A percentile compares a stretch with the other conserved stretches of the same genome.
These are phyloP conservation scores for Rhinoptilus africanus DNA, from an alignment of 2,113 vertebrate genomes.

Conservation along the genomic window DNA sequence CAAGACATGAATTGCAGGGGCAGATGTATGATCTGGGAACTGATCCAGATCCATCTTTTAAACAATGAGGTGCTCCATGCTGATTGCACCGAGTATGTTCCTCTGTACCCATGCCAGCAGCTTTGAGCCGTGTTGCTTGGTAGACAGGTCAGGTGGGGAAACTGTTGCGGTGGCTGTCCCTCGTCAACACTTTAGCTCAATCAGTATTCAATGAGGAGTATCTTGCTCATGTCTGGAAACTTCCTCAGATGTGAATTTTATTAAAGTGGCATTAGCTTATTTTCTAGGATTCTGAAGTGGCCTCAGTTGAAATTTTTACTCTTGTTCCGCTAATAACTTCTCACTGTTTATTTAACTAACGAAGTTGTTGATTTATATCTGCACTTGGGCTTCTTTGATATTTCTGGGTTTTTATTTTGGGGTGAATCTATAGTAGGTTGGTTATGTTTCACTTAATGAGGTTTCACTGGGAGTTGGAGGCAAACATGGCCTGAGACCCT, in stretches of 20 bases:
- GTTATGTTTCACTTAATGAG: neutral
- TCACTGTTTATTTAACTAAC: neutral
- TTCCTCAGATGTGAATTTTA: neutral
- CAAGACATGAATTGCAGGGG: neutral
- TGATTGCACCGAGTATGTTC: neutral
- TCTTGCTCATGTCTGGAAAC: neutral
- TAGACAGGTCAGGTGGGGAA: neutral
- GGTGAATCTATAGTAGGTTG: neutral
- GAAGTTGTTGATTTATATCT: neutral
- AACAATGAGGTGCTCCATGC: neutral
- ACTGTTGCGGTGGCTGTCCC: neutral
- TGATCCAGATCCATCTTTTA: neutral
- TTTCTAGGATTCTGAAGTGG: neutral
- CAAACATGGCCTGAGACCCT: neutral
- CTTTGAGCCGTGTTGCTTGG: neutral
- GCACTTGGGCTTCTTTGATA: neutral
- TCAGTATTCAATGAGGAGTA: neutral
- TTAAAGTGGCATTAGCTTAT: neutral
- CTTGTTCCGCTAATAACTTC: neutral
- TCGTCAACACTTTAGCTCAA: accelerated
- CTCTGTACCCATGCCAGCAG: neutral
- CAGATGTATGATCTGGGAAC: neutral
- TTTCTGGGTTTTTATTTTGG: neutral
- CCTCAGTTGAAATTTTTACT: neutral
- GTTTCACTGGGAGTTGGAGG: neutral